Evolutionary conservation across 2,113 vertebrate genomes (phyloP).

Genomic region (Callocephalon fimbriatum): DNA sequence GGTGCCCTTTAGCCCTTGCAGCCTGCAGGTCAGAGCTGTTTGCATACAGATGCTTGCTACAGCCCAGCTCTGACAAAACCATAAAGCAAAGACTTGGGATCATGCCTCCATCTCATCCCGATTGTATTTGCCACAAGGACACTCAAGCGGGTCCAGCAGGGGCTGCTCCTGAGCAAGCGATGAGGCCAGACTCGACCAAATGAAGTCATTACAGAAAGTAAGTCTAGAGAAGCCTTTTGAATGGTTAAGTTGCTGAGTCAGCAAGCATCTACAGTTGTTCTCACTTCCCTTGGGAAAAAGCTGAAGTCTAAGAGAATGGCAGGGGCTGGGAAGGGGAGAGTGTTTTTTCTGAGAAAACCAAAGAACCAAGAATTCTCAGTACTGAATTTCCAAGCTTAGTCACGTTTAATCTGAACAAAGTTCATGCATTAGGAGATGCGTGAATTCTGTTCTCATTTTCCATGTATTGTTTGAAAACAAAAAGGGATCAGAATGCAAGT

Average conservation of each 20-base stretch:
- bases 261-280: background rate
- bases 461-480: background rate
- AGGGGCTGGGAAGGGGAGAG: background rate
- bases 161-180: background rate
- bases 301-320: background rate
- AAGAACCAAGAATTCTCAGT: background rate
- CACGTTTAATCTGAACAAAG: background rate
- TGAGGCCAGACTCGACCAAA: background rate
- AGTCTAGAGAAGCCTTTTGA: background rate
- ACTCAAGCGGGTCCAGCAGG: background rate
- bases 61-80: background rate
- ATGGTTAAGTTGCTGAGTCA: background rate
- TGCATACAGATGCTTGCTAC: background rate
- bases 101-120: background rate
- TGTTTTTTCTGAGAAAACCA: background rate
- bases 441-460: background rate
- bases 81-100: background rate
- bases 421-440: rapidly evolving
- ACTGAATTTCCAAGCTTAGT: background rate
- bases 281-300: background rate
- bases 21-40: background rate
- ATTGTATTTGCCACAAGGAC: rapidly evolving
- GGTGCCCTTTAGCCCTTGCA: background rate
- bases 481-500: background rate
- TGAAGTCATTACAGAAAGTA: background rate